Base-by-base conservation (phyloP, 1,140 invertebrate species). In the Macrotrachela quadricornifera region DNA sequence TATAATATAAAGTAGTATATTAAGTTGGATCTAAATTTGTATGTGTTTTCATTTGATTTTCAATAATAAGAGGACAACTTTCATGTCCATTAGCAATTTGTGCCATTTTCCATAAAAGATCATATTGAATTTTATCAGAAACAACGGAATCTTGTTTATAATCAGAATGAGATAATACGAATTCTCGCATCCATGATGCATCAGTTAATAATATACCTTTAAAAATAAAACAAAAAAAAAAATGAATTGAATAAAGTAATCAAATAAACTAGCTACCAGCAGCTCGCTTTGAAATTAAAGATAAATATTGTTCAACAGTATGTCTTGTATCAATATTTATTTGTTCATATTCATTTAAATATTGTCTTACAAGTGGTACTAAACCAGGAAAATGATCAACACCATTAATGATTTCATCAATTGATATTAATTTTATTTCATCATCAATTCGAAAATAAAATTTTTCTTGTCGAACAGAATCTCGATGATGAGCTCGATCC, bases 351-450 rank as follows among this genome's bases (percentile, higher is more conserved):
- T 79, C 80, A 52, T 79, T 79, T 56, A 96, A 72, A 69, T 94
- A 97, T 59, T 82, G 84, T 61, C 87, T 80, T 39, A 97, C 86
- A 49, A 97, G 69, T 10, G 88, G 82, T 52, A 95, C 79, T 57
- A 96, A 72, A n/a, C 92, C 92, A 42, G 86, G 86, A 72, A 96
- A 99, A 53, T 80, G 76, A 30, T 77, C 78, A 6, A 42, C 10
- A 62, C 91, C 92, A 72, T 96, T 95, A 50, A 99, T 83, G 59
- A 99, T 97, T 73, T 97, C 86, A 69, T 92, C 77, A 47, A 95
- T 78, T 13, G 8, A 46, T 18, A 53, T 2, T 36, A 57, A 37
- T 4, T 82, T 83, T 78, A 96, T 83, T 30, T 39, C 15, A 21
- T 53, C 51, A 18, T 9, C 41, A 30, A 46, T 78, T 15, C 53